Percentiles rank a stretch among this genome's conserved stretches.
Conservation (phyloP, 2,113 vertebrate species). For the Hippocampus guttulatus region DNA sequence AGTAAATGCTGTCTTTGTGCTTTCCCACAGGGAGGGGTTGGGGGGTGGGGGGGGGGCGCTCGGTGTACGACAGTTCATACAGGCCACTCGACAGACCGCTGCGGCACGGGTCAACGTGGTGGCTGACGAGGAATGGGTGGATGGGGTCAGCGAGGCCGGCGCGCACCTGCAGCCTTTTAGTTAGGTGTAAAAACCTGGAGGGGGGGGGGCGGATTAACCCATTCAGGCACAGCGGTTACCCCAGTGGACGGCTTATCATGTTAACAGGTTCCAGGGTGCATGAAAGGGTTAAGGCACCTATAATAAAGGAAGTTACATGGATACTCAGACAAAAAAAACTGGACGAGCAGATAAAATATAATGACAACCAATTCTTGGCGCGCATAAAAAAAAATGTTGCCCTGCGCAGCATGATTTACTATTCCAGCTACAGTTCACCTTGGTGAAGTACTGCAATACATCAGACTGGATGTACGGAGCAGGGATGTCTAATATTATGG, state of each 20-base stretch:
- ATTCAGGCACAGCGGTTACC: too few relatives aligned
- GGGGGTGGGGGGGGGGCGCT: slow-evolving; percentile 19
- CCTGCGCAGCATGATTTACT: too few relatives aligned
- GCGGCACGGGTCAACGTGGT: background rate
- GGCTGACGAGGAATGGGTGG: slow-evolving; percentile 23
- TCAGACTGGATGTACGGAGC: too few relatives aligned
- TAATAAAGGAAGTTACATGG: too few relatives aligned
- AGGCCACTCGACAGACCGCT: slow-evolving; percentile 36
- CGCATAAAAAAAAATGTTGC: too few relatives aligned
- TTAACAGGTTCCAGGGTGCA: background rate
- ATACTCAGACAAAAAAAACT: background rate
- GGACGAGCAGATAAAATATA: background rate
- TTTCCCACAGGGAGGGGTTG: background rate
- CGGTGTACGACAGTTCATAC: slow-evolving; percentile 46
- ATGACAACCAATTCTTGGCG: too few relatives aligned
- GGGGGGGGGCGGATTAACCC: background rate
- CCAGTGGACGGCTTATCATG: too few relatives aligned
- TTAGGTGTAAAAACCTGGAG: slow-evolving; percentile 52
- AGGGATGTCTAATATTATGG: too few relatives aligned
- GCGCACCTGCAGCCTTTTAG: slow-evolving; percentile 50
- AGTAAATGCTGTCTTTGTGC: slow-evolving; percentile 69
- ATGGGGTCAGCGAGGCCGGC: slow-evolving; percentile 36
- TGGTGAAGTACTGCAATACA: too few relatives aligned
- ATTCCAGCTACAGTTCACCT: too few relatives aligned
- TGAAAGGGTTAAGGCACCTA: background rate